Base-by-base conservation (phyloP, 1,140 invertebrate species). In the Drosophila gunungcola region DNA sequence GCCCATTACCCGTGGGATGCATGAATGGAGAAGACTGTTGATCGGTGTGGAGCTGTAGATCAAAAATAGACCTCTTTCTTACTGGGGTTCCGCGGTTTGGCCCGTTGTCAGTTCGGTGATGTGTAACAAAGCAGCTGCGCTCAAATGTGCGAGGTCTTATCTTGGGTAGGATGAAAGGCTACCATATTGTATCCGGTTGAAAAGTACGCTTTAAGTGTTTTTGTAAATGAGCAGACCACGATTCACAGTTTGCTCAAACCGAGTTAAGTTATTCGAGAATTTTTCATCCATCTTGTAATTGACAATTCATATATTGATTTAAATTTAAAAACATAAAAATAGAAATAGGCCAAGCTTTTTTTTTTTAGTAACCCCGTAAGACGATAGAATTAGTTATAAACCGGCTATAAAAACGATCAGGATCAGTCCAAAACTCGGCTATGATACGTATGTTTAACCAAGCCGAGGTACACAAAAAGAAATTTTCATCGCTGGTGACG, bases 41-140 rank as follows among this genome's bases (percentile, higher is more conserved):
- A 32, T 46, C 54, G 38, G 36, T 25, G 39, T 38, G 34, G 46
- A 45, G 41, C 41, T 36, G 49, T 52, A 32, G 29, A 16, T 52
- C 13, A 52, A 52, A 51, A 36, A n/a, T 36, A n/a, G 29, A 32
- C 27, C 48, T 51, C n/a, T 9, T 3, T 49, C 7, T 29, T 13
- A 10, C 29, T 51, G 29, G 36, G 57, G n/a, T 45, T 29, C 32
- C 36, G 43, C 56, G 58, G 55, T 68, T 72, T 43, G 73, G 82
- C 82, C 55, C 54, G 60, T 85, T 88, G 83, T 85, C 83, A 58
- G 81, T 85, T 85, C 78, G 82, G 82, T 77, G 82, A 85, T 86
- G 74, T 88, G 82, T 82, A 82, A 85, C 83, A 86, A 82, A 73
- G 83, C 83, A 88, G 82, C 77, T 76, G 81, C 73, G 77, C 81